These are phyloP conservation scores for Albula glossodonta DNA, from an alignment of 2,113 vertebrate genomes.

Conservation along the genomic window DNA sequence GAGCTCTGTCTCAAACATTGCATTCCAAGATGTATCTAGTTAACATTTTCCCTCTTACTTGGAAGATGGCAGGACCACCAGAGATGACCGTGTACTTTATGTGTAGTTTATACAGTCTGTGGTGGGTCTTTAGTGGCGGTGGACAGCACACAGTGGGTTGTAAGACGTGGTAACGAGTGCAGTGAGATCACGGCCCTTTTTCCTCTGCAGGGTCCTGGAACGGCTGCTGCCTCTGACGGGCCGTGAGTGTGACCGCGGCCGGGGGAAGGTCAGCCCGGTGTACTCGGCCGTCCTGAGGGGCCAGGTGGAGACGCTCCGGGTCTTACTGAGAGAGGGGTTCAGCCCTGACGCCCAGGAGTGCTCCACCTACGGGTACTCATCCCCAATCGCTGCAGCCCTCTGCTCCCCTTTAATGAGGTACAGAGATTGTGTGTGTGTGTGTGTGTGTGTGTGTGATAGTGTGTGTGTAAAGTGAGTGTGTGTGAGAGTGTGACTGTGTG, in stretches of 20 bases:
- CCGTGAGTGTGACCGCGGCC: slow-evolving; percentile 67
- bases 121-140: too few relatives aligned
- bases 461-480: too few relatives aligned
- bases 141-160: background rate
- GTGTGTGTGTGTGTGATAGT: too few relatives aligned
- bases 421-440: background rate
- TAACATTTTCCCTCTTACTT: background rate
- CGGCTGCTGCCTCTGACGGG: slow-evolving; percentile 74
- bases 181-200: too few relatives aligned
- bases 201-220: slow-evolving; percentile 63
- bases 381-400: slow-evolving; percentile 67
- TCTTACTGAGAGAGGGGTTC: slow-evolving; percentile 77
- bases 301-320: slow-evolving; percentile 63
- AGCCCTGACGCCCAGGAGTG: slow-evolving; percentile 87
- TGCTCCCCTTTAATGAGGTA: background rate
- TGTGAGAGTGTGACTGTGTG: background rate
- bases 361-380: slow-evolving; percentile 62
- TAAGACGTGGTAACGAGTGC: too few relatives aligned
- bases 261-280: slow-evolving; percentile 85
- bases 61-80: background rate
- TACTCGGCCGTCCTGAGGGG: slow-evolving; percentile 79
- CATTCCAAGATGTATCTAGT: too few relatives aligned
- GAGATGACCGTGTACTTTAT: background rate
- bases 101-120: background rate
- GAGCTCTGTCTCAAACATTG: too few relatives aligned